Evolutionary conservation across 2,888 invertebrate species (phyloP).

Genomic region (Synanthedon vespiformis): DNA sequence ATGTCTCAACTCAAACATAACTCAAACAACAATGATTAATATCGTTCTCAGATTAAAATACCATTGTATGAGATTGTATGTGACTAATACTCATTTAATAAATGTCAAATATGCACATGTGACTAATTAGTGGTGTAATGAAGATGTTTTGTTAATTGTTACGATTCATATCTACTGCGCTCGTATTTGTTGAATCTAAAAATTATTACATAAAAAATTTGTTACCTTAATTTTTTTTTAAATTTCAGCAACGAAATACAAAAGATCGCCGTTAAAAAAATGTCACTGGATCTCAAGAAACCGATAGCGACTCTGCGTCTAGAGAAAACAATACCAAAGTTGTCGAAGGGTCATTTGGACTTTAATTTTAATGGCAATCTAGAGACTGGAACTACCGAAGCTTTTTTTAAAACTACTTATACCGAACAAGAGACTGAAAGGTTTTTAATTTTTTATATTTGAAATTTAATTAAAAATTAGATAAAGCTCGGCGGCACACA

Average conservation of each 20-base stretch:
- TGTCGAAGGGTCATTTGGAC: constrained; percentile 71
- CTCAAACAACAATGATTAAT: constrained; percentile 1
- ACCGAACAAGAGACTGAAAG: constrained; percentile 51
- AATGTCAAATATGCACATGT: neutral
- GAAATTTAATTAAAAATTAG: too few species aligned
- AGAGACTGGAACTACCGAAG: constrained; percentile 73
- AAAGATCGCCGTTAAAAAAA: constrained; percentile 37
- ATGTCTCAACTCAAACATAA: neutral
- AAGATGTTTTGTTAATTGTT: too few species aligned
- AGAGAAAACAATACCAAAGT: constrained; percentile 67
- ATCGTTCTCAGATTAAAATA: neutral
- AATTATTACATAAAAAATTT: too few species aligned
- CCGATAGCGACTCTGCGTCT: constrained; percentile 73
- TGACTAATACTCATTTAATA: neutral
- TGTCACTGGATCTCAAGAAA: constrained; percentile 71
- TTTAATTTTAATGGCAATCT: constrained; percentile 76
- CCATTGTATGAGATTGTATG: neutral
- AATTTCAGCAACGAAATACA: constrained; percentile 22
- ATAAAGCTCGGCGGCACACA: too few species aligned
- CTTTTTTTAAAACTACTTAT: constrained; percentile 78
- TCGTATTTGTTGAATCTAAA: too few species aligned
- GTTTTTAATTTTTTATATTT: constrained; percentile 22
- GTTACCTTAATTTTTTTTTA: neutral
- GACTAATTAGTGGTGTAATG: neutral
- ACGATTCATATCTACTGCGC: too few species aligned